Conservation (phyloP, 2,888 invertebrate species). For the Patella pellucida region DNA sequence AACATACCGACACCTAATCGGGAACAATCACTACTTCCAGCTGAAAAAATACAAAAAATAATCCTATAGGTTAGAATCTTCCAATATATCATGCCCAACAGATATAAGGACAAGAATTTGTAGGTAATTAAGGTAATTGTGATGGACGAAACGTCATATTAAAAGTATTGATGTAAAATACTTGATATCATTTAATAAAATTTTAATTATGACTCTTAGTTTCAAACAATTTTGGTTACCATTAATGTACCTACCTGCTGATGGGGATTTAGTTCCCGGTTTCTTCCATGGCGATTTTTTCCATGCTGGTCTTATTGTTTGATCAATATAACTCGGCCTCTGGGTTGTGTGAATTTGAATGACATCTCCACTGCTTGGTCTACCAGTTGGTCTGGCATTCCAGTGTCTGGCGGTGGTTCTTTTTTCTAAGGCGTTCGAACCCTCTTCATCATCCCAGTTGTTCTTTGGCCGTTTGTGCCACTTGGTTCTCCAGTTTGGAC, state of each 20-base stretch:
- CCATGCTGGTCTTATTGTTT: slow-evolving; percentile 6
- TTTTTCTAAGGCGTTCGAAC: background rate
- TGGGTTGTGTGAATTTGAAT: background rate
- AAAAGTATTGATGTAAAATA: background rate
- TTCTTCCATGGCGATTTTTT: slow-evolving; percentile 25
- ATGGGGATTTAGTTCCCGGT: slow-evolving; percentile 24
- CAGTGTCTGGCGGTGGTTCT: slow-evolving; percentile 25
- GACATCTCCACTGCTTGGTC: slow-evolving; percentile 18
- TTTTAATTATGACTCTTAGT: background rate
- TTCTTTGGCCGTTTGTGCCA: slow-evolving; percentile 14
- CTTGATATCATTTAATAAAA: too few species aligned
- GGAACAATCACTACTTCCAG: slow-evolving; percentile 31
- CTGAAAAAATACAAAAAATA: slow-evolving; percentile 1
- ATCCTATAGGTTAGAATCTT: background rate
- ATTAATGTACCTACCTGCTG: slow-evolving; percentile 24
- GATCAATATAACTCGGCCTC: background rate
- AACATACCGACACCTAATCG: slow-evolving; percentile 39
- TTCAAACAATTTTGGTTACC: too few species aligned
- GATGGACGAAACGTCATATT: background rate
- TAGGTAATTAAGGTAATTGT: background rate
- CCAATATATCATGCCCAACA: background rate
- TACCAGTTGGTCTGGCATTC: slow-evolving; percentile 30
- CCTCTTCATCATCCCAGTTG: background rate
- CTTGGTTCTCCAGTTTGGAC: background rate
- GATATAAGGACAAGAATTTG: background rate